Evolutionary conservation across 1,140 invertebrate species (phyloP).

Genomic region (Drosophila lacteicornis): DNA sequence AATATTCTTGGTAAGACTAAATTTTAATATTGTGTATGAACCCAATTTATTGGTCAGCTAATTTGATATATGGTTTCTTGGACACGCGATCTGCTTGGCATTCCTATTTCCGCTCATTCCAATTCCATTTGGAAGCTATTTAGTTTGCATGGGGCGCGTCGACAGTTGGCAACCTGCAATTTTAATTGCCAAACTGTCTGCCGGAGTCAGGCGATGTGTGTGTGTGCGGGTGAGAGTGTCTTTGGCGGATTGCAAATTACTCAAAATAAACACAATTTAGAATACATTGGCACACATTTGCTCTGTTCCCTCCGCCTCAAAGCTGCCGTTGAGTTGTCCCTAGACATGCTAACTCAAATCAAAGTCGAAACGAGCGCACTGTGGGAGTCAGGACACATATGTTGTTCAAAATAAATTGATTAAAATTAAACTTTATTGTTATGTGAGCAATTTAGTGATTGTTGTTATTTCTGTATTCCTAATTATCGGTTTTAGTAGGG

Average conservation of each 20-base stretch:
- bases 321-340: conserved; percentile 58
- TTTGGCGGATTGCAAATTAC: conserved; percentile 59
- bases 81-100: conserved; percentile 49
- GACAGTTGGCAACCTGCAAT: conserved; percentile 74
- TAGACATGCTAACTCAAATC: conserved; percentile 72
- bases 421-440: not conserved
- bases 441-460: no score
- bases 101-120: conserved; percentile 4
- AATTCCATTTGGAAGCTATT: conserved; percentile 35
- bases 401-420: not conserved
- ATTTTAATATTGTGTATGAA: conserved; percentile 6
- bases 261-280: conserved; percentile 80
- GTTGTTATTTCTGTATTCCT: no score
- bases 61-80: conserved; percentile 24
- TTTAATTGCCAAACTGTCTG: conserved; percentile 69
- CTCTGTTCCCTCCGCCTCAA: not conserved
- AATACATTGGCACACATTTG: conserved; percentile 61
- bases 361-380: conserved; percentile 48
- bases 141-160: conserved; percentile 70
- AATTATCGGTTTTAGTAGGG: no score
- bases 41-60: conserved; percentile 26
- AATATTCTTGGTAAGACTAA: not conserved
- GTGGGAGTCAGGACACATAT: not conserved
- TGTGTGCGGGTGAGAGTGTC: conserved; percentile 12
- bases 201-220: conserved; percentile 39